phyloP scores from a whole-genome alignment of 2,797 vertebrate species.

The Molossus alvarezi region DNA sequence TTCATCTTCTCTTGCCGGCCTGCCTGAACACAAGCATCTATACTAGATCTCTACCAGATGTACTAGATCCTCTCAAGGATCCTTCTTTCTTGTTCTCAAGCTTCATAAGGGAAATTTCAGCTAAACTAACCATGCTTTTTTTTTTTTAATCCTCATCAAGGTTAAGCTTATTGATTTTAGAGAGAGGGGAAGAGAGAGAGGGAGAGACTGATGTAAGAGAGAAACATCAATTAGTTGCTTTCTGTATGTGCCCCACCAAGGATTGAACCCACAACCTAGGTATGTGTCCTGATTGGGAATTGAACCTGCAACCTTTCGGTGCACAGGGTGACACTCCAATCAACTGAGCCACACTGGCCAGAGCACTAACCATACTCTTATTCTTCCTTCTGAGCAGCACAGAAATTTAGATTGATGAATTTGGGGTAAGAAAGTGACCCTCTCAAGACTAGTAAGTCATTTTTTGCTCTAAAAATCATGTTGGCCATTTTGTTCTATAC shows the following conservation, averaged over 20 bases:
- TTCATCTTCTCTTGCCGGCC: neutral
- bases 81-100: neutral
- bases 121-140: neutral
- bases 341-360: too few species aligned
- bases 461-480: neutral
- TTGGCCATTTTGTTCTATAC: neutral
- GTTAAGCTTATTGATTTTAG: too few species aligned
- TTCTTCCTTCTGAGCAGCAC: neutral
- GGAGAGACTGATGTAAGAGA: too few species aligned
- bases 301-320: too few species aligned
- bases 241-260: too few species aligned
- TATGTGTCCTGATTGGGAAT: too few species aligned
- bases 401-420: neutral
- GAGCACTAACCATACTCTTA: neutral
- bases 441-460: slow-evolving; percentile 49
- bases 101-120: neutral
- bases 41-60: neutral
- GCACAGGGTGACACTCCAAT: too few species aligned
- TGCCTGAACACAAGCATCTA: neutral
- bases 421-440: neutral
- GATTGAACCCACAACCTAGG: too few species aligned
- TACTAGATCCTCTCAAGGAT: neutral
- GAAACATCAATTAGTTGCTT: too few species aligned
- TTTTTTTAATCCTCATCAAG: too few species aligned
- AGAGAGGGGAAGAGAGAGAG: too few species aligned